Evolutionary conservation across 1,140 invertebrate species (phyloP).

Genomic region (Lutraria rhynchaena): DNA sequence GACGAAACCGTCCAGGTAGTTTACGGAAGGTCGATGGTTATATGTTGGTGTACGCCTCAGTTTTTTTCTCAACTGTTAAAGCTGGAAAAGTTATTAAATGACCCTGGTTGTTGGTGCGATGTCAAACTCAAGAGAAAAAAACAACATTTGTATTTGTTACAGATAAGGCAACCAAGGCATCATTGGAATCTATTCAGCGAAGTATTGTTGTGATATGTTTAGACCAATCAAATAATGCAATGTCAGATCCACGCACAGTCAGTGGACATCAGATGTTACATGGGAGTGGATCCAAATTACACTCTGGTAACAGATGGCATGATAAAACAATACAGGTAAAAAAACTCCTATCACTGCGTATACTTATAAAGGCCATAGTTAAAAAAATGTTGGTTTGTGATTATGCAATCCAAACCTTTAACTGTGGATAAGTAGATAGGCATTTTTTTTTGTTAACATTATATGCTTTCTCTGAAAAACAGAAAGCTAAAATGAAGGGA

Average conservation of each 20-base stretch:
- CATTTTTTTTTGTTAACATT: no score
- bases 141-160: not conserved
- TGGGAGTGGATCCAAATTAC: conserved; percentile 92
- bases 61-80: no score
- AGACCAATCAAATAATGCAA: conserved; percentile 75
- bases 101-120: no score
- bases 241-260: conserved; percentile 50
- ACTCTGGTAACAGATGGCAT: conserved; percentile 97
- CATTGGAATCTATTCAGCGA: conserved; percentile 78
- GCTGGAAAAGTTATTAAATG: no score
- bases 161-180: conserved; percentile 76
- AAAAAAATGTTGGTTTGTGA: no score
- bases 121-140: no score
- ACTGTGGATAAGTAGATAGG: not conserved
- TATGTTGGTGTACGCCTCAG: no score
- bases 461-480: not conserved
- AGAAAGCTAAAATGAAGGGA: not conserved
- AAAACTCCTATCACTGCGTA: no score
- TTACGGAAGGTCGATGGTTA: no score
- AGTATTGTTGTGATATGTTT: conserved; percentile 84
- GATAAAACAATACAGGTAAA: conserved; percentile 97
- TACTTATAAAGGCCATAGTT: not conserved
- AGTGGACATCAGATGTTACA: conserved; percentile 91
- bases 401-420: no score
- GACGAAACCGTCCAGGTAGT: no score